A percentile compares a stretch with the other conserved stretches of the same genome.
phyloP scores from a whole-genome alignment of 2,113 vertebrate genomes.

The Otus sunia region DNA sequence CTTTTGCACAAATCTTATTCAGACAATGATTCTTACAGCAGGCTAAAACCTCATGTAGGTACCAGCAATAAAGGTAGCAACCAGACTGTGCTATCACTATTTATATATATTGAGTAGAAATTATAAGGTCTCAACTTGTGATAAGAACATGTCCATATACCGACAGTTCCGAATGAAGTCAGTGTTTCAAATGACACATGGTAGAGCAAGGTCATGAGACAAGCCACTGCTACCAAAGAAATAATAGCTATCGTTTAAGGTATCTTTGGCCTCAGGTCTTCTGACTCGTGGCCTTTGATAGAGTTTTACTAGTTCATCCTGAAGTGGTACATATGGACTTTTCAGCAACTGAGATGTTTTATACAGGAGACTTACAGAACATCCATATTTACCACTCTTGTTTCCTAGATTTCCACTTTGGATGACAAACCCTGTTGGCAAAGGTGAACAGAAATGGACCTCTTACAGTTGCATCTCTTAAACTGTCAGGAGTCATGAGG shows the following conservation, averaged over 20 bases:
- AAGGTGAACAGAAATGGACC: neutral
- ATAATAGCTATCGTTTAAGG: neutral
- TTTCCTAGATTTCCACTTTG: neutral
- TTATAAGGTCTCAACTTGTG: neutral
- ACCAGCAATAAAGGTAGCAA: neutral
- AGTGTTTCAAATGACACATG: neutral
- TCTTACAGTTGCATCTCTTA: neutral
- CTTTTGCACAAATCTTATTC: neutral
- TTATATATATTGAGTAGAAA: neutral
- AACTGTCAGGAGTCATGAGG: neutral
- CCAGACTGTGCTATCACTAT: neutral
- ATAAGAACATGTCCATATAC: neutral
- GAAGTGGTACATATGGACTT: neutral
- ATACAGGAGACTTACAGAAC: neutral
- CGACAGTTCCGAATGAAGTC: neutral
- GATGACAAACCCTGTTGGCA: neutral
- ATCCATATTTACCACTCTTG: neutral
- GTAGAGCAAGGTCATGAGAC: neutral
- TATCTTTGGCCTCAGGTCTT: neutral
- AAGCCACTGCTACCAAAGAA: neutral
- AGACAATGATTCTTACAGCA: neutral
- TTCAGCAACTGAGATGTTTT: neutral
- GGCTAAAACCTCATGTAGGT: accelerated
- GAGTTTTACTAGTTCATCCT: neutral
- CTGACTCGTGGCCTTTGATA: neutral